Percentiles rank a stretch among this genome's conserved stretches.
Conservation (phyloP, 37 sponge, comb jelly and placozoan genomes). For the Ephydatia muelleri region DNA sequence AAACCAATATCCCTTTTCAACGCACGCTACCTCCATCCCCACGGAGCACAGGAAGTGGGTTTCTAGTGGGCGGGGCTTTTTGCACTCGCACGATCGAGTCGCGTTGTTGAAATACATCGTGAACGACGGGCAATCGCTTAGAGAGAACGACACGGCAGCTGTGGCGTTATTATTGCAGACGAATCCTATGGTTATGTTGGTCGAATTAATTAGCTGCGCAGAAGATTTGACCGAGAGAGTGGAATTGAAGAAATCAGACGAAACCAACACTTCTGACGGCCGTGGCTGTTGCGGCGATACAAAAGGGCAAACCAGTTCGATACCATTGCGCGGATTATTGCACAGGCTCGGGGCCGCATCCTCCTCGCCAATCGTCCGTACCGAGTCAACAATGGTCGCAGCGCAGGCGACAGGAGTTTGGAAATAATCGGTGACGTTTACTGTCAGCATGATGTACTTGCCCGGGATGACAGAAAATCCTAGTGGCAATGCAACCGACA, state of each 20-base stretch:
- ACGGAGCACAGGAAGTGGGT: background rate
- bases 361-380: background rate
- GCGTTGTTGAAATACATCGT: background rate
- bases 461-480: background rate
- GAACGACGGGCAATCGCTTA: background rate
- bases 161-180: background rate
- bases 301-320: background rate
- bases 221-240: background rate
- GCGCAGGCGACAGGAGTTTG: background rate
- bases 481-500: background rate
- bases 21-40: background rate
- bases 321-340: background rate
- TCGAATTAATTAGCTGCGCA: background rate
- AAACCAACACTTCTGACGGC: background rate
- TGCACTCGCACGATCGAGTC: background rate
- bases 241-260: background rate
- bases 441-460: background rate
- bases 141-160: background rate
- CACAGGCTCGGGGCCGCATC: no score
- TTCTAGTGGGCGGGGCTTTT: background rate
- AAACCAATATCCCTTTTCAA: constrained; percentile 11
- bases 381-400: background rate
- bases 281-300: background rate
- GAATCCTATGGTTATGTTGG: background rate
- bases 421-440: background rate